Percentiles rank a stretch among this genome's conserved stretches.
Conservation (phyloP, 1,140 invertebrate genomes). For the Drepana arcuata region DNA sequence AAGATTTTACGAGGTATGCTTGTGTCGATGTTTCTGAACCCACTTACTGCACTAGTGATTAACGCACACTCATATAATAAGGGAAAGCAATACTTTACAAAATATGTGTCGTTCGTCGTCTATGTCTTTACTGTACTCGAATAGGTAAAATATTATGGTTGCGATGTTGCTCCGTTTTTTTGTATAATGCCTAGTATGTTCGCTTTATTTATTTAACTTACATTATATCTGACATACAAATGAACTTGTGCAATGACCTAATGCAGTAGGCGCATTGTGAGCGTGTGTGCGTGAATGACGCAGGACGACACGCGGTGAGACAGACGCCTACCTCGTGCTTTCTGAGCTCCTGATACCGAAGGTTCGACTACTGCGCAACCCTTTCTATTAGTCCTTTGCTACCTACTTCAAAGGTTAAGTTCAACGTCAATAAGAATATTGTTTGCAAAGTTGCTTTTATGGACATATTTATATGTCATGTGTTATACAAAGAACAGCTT, state of each 20-base stretch:
- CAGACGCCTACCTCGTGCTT: constrained; percentile 18
- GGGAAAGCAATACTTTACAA: too few relatives aligned
- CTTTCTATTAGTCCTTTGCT: constrained; percentile 46
- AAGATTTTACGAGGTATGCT: too few relatives aligned
- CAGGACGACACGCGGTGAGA: constrained; percentile 15
- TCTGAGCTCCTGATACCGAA: constrained; percentile 41
- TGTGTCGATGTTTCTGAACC: too few relatives aligned
- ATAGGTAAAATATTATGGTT: too few relatives aligned
- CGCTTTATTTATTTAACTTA: background rate
- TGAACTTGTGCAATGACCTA: constrained; percentile 24
- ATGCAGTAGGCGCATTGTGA: constrained; percentile 13
- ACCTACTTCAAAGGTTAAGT: constrained; percentile 23
- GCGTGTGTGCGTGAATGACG: constrained; percentile 12
- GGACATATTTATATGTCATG: background rate
- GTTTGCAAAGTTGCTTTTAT: constrained; percentile 15
- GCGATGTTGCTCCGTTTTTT: too few relatives aligned
- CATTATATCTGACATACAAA: too few relatives aligned
- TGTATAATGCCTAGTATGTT: background rate
- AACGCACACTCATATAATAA: too few relatives aligned
- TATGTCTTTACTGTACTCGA: too few relatives aligned
- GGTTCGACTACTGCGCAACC: constrained; percentile 44
- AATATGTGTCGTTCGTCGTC: too few relatives aligned
- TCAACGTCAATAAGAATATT: constrained; percentile 11
- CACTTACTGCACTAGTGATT: too few relatives aligned
- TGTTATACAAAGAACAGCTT: too few relatives aligned